phyloP scores from a whole-genome alignment of 2,888 invertebrate genomes.

The Anoplius nigerrimus region DNA sequence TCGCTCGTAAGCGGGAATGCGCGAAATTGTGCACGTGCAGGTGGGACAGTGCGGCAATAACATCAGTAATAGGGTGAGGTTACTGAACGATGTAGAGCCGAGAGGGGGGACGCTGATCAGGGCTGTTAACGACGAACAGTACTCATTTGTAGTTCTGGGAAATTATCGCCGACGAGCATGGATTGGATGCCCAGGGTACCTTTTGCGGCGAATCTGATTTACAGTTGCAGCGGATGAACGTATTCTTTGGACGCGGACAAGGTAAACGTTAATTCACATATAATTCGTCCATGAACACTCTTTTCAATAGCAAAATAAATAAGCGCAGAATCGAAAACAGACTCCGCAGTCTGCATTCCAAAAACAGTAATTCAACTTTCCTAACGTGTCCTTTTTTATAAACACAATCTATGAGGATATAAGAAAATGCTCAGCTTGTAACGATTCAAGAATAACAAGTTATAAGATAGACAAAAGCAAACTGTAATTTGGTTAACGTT shows the following conservation, averaged over 20 bases:
- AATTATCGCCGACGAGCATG: constrained; percentile 85
- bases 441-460: too few species aligned
- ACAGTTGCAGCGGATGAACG: constrained; percentile 79
- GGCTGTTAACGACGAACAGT: neutral
- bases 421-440: too few species aligned
- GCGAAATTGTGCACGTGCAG: constrained; percentile 88
- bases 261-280: constrained; percentile 48
- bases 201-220: constrained; percentile 78
- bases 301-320: too few species aligned
- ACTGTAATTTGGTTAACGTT: too few species aligned
- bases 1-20: constrained; percentile 75
- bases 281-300: too few species aligned
- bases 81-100: neutral
- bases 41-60: constrained; percentile 93
- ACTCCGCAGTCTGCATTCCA: too few species aligned
- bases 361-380: too few species aligned
- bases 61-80: constrained; percentile 83
- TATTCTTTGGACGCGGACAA: constrained; percentile 78
- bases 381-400: too few species aligned
- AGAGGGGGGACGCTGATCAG: too few species aligned
- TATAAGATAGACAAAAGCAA: too few species aligned
- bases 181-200: constrained; percentile 77
- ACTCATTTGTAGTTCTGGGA: constrained; percentile 78
- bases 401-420: too few species aligned
- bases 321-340: too few species aligned